phyloP scores from a whole-genome alignment of 2,888 invertebrate genomes.

The Leptopterna dolabrata region DNA sequence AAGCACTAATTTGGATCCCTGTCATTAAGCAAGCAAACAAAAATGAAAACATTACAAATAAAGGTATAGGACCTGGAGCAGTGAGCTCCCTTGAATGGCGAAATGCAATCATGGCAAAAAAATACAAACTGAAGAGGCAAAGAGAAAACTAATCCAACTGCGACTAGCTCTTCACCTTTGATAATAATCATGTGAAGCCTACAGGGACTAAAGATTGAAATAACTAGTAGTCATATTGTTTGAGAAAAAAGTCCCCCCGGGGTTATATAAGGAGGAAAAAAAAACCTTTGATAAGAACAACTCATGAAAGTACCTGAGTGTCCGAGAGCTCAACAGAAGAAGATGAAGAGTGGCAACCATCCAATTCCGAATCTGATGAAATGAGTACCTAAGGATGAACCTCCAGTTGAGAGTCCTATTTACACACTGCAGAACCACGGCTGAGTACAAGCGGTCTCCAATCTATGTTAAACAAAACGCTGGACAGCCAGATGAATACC shows the following conservation, averaged over 20 bases:
- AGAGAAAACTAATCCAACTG: conserved; percentile 3
- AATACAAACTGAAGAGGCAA: conserved; percentile 13
- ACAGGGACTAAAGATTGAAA: conserved; percentile 29
- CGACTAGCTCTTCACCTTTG: too few relatives aligned
- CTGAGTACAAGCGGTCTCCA: not conserved
- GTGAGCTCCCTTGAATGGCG: conserved; percentile 34
- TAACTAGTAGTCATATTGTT: conserved; percentile 11
- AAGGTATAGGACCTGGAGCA: conserved; percentile 28
- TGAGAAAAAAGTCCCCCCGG: not conserved
- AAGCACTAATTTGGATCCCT: conserved; percentile 26
- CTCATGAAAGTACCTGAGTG: not conserved
- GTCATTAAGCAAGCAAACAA: not conserved
- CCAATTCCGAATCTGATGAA: conserved; percentile 29
- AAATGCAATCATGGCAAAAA: conserved; percentile 5
- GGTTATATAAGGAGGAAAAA: not conserved
- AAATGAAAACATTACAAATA: not conserved
- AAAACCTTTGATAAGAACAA: conserved; percentile 16
- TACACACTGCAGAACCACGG: not conserved
- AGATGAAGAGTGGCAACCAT: conserved; percentile 27
- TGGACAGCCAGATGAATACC: conserved; percentile 21
- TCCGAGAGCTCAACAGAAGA: conserved; percentile 20
- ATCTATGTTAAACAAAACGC: not conserved
- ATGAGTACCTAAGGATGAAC: conserved; percentile 10
- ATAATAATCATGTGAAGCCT: conserved; percentile 13
- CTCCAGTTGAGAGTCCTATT: not conserved